These are phyloP conservation scores for Ommatoiulus sabulosus DNA, from an alignment of 2,888 invertebrate genomes.

Conservation along the genomic window DNA sequence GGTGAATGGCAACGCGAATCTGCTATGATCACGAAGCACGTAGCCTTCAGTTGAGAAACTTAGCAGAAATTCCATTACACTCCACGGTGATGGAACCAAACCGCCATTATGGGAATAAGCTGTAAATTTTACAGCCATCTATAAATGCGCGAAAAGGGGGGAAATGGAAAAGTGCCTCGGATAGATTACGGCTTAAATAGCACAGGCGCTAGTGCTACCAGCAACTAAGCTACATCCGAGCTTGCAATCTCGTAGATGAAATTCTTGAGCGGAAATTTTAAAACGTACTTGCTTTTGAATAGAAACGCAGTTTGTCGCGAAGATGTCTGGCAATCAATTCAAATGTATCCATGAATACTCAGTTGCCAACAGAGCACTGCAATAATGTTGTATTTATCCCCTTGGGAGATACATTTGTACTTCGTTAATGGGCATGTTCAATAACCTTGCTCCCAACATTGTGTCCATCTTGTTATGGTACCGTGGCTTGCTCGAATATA, in stretches of 20 bases:
- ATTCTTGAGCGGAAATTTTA: not conserved
- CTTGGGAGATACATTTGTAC: too few species aligned
- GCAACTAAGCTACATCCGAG: not conserved
- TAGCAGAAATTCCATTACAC: constrained; percentile 43
- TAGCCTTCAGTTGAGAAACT: constrained; percentile 17
- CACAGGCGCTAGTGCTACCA: not conserved
- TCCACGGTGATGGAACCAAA: constrained; percentile 43
- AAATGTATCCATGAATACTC: too few species aligned
- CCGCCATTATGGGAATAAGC: constrained; percentile 43
- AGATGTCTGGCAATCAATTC: too few species aligned
- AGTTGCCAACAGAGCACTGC: too few species aligned
- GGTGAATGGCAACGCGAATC: constrained; percentile 28
- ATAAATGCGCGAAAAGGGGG: constrained; percentile 26
- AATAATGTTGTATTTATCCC: too few species aligned
- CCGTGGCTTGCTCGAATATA: too few species aligned
- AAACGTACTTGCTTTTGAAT: too few species aligned
- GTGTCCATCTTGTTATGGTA: too few species aligned
- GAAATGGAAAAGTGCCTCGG: constrained; percentile 35
- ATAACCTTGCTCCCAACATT: too few species aligned
- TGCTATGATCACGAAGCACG: constrained; percentile 40
- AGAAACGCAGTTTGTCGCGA: too few species aligned
- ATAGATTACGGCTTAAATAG: constrained; percentile 35
- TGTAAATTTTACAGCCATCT: constrained; percentile 40
- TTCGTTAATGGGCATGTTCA: too few species aligned
- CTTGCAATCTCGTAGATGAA: not conserved